Conservation (phyloP, 2,113 vertebrate species). For the Tretioscincus oriximinensis region DNA sequence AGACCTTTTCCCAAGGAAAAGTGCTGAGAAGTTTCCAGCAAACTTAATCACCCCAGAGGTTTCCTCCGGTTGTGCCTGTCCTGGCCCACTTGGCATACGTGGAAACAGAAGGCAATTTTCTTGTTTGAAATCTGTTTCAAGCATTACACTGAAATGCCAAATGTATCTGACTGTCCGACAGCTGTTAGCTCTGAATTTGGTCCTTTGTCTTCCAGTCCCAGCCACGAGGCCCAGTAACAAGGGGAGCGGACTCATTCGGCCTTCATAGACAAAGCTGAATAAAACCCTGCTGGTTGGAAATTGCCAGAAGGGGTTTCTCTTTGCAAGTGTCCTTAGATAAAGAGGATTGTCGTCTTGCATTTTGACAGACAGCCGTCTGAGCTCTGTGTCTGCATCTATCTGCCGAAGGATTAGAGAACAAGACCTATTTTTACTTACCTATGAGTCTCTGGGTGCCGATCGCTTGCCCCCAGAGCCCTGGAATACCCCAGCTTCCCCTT, state of each 20-base stretch:
- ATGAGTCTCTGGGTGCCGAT: no score
- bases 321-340: constrained; percentile 12
- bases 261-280: background rate
- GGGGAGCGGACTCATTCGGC: background rate
- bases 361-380: constrained; percentile 50
- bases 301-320: constrained; percentile 44
- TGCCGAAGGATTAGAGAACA: constrained; percentile 47
- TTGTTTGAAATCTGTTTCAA: no score
- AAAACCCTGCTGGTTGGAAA: constrained; percentile 36
- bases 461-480: no score
- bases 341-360: background rate
- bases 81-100: no score
- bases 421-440: background rate
- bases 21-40: no score
- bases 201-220: background rate
- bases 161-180: constrained; percentile 30
- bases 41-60: no score
- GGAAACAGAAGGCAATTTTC: no score
- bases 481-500: no score
- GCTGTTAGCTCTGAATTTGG: background rate
- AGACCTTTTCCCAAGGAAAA: no score
- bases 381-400: background rate
- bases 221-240: constrained; percentile 15
- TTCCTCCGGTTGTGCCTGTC: no score
- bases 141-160: constrained; percentile 31